These are phyloP conservation scores for Porites australiensis DNA, from an alignment of 64 coral and sea anemone species.

Conservation along the genomic window DNA sequence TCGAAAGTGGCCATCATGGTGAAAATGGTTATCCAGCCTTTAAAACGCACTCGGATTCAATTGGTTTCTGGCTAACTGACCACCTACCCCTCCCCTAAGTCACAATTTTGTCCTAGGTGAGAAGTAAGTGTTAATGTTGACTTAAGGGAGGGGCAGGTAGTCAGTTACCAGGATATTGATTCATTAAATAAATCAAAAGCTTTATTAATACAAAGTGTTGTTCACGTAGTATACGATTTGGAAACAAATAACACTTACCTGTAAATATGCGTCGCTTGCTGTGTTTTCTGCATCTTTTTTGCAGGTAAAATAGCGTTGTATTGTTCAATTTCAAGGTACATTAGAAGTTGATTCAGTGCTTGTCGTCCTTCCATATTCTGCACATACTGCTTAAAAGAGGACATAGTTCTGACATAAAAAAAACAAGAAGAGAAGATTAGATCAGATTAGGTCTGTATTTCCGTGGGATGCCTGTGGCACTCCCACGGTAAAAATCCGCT, in stretches of 20 bases:
- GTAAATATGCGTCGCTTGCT: conserved; percentile 86
- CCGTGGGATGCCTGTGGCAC: too few species aligned
- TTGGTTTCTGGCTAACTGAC: too few species aligned
- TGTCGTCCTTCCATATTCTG: conserved; percentile 94
- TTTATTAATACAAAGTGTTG: background rate
- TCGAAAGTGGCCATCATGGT: too few species aligned
- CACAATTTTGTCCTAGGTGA: too few species aligned
- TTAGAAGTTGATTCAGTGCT: conserved; percentile 82
- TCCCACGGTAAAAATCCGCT: background rate
- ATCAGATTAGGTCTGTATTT: too few species aligned
- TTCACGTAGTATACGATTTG: background rate
- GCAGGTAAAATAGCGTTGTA: conserved; percentile 86
- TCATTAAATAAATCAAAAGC: too few species aligned
- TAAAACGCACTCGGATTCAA: too few species aligned
- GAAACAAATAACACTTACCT: conserved; percentile 67
- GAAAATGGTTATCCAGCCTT: too few species aligned
- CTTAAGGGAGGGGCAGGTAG: too few species aligned
- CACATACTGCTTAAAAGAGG: conserved; percentile 89
- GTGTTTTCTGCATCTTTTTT: conserved; percentile 84
- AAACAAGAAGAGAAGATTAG: background rate
- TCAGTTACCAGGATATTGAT: too few species aligned
- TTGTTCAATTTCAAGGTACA: conserved; percentile 90
- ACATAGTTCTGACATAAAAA: conserved; percentile 73
- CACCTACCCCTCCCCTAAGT: too few species aligned
- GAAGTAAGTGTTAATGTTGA: too few species aligned